Conservation (phyloP, 2,888 invertebrate genomes). For the Callinectes sapidus region DNA sequence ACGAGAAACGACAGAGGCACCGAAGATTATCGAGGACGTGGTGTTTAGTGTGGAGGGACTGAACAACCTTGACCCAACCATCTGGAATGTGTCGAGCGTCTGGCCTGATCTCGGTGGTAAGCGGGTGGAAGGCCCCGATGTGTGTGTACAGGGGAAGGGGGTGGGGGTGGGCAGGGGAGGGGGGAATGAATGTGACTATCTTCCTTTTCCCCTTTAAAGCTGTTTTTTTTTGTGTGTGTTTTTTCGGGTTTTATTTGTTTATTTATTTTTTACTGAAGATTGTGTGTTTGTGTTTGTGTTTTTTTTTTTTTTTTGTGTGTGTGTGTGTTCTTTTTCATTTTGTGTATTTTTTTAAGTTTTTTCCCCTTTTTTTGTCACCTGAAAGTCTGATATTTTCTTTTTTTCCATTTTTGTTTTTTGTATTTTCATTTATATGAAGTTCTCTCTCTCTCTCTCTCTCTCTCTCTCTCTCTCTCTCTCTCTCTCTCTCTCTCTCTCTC, state of each 20-base stretch:
- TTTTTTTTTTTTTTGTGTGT: too few species aligned
- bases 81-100: conserved; percentile 68
- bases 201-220: too few species aligned
- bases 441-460: too few species aligned
- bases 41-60: conserved; percentile 62
- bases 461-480: too few species aligned
- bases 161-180: not conserved
- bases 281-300: not conserved
- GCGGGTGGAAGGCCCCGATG: not conserved
- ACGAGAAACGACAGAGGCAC: conserved; percentile 33
- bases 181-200: not conserved
- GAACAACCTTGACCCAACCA: conserved; percentile 51
- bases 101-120: conserved; percentile 61
- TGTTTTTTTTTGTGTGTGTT: too few species aligned
- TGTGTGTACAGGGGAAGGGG: not conserved
- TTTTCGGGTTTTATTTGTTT: not conserved
- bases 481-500: too few species aligned
- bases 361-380: too few species aligned
- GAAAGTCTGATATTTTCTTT: too few species aligned
- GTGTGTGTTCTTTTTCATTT: not conserved
- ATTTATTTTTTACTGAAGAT: too few species aligned
- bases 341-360: not conserved
- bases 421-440: too few species aligned
- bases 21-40: conserved; percentile 61
- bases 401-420: too few species aligned